These are phyloP conservation scores for Phenganax marumi DNA, from an alignment of 92 coral and sea anemone species.

Conservation along the genomic window DNA sequence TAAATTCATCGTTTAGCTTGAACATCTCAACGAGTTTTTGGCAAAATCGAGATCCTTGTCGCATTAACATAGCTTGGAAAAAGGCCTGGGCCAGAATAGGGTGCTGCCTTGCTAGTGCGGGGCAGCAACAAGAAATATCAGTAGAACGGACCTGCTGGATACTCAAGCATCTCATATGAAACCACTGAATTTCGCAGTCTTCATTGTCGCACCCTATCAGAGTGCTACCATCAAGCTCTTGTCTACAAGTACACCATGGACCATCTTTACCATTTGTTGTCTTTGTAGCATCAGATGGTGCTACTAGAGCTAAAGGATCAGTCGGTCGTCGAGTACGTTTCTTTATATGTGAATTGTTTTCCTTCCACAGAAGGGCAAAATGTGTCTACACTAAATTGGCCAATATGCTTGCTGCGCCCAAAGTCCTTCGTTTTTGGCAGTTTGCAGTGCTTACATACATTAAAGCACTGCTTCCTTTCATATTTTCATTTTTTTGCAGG, in stretches of 20 bases:
- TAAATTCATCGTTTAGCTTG: conserved; percentile 4
- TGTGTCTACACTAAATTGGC: not conserved
- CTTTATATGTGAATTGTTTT: not conserved
- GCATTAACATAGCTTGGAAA: not conserved
- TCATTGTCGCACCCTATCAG: too few relatives aligned
- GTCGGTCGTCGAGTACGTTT: not conserved
- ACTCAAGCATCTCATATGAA: too few relatives aligned
- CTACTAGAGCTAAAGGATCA: too few relatives aligned
- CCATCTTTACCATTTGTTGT: too few relatives aligned
- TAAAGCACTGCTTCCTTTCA: conserved; percentile 25
- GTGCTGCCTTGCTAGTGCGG: conserved; percentile 8
- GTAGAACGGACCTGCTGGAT: too few relatives aligned
- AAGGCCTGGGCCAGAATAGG: conserved; percentile 1
- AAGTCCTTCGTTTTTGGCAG: conserved; percentile 38
- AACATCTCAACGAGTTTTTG: not conserved
- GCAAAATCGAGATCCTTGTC: not conserved
- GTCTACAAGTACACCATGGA: too few relatives aligned
- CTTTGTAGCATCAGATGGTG: too few relatives aligned
- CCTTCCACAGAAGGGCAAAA: conserved; percentile 44
- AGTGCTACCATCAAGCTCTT: too few relatives aligned
- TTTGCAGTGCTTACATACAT: conserved; percentile 43
- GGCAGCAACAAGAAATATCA: not conserved
- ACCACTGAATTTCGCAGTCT: too few relatives aligned
- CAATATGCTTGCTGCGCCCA: conserved; percentile 37
- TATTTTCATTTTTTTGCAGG: conserved; percentile 6